These are phyloP conservation scores for Cataglyphis rosenhaueri DNA, from an alignment of 2,888 invertebrate genomes.

Conservation along the genomic window DNA sequence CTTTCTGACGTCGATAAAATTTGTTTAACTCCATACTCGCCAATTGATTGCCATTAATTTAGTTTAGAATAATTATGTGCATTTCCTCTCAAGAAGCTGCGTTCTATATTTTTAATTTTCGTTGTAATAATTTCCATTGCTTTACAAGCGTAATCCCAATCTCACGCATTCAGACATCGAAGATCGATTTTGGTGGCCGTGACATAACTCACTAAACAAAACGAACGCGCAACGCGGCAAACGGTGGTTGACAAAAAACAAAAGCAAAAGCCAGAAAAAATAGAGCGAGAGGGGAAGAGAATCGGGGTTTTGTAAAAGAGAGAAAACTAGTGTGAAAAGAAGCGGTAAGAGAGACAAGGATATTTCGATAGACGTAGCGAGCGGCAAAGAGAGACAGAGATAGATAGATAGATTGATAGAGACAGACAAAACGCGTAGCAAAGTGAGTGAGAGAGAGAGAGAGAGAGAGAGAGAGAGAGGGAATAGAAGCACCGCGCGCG, in stretches of 20 bases:
- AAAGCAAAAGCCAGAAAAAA: slow-evolving; percentile 53
- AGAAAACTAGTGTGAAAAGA: slow-evolving; percentile 39
- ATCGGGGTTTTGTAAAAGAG: slow-evolving; percentile 17
- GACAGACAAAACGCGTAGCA: slow-evolving; percentile 43
- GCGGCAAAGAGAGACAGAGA: slow-evolving; percentile 1
- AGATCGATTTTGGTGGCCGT: slow-evolving; percentile 59
- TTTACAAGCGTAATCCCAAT: slow-evolving; percentile 54
- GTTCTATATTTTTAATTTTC: not conserved
- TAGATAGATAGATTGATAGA: slow-evolving; percentile 27
- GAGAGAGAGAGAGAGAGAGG: slow-evolving; percentile 45
- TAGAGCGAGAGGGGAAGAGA: slow-evolving; percentile 40
- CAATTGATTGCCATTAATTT: not conserved
- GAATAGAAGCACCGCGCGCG: slow-evolving; percentile 60
- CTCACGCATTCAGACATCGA: slow-evolving; percentile 43
- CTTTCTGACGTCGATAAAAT: not conserved
- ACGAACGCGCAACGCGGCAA: slow-evolving; percentile 56
- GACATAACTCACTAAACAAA: slow-evolving; percentile 57
- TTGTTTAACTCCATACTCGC: not conserved
- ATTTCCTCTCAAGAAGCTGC: not conserved
- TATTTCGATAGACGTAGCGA: slow-evolving; percentile 23
- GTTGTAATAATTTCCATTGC: slow-evolving; percentile 26
- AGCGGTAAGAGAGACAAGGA: slow-evolving; percentile 36
- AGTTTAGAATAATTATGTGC: not conserved
- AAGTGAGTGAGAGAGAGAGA: slow-evolving; percentile 43
- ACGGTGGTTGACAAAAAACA: slow-evolving; percentile 56